A percentile compares a stretch with the other conserved stretches of the same genome.
Conservation (phyloP, 2,888 invertebrate species). For the Drosophila paucipuncta region DNA sequence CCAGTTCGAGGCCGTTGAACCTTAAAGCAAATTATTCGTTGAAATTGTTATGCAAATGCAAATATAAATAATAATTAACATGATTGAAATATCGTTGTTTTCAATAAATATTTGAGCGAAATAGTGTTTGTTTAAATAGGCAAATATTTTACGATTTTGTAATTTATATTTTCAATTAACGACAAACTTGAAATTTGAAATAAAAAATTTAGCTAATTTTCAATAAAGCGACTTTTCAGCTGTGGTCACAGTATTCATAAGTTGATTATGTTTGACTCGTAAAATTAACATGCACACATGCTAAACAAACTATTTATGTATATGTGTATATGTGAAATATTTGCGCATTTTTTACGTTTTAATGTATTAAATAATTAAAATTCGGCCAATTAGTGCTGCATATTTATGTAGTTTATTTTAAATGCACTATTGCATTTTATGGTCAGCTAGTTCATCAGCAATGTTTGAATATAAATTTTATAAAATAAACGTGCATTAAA, state of each 20-base stretch:
- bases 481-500: background rate
- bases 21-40: conserved; percentile 31
- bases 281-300: background rate
- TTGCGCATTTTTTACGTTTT: background rate
- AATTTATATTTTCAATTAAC: background rate
- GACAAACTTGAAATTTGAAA: background rate
- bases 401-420: conserved; percentile 2
- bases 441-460: background rate
- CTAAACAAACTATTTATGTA: background rate
- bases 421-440: conserved; percentile 1
- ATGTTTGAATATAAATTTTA: background rate
- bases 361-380: background rate
- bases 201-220: background rate
- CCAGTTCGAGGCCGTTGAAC: conserved; percentile 41
- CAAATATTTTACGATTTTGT: background rate
- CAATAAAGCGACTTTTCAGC: background rate
- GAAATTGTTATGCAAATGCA: background rate
- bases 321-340: background rate
- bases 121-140: background rate
- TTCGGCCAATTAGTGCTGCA: conserved; percentile 1
- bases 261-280: background rate
- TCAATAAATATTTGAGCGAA: conserved; percentile 1
- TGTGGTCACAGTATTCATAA: background rate
- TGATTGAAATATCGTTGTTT: conserved; percentile 1
- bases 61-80: conserved; percentile 19